Evolutionary conservation across 1,140 invertebrate genomes (phyloP).

Genomic region (Sarcophaga peregrina): DNA sequence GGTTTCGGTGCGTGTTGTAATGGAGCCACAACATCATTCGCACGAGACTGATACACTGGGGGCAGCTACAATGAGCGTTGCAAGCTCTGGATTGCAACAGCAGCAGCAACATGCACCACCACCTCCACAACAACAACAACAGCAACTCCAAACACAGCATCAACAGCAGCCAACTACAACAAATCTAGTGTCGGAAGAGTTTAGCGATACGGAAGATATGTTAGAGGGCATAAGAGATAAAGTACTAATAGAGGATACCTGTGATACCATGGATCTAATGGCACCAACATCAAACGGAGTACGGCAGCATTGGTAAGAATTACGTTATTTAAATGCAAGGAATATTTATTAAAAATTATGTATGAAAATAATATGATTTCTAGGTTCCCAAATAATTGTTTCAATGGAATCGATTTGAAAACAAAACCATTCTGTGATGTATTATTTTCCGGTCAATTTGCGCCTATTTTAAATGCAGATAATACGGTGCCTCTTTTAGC

Average conservation of each 20-base stretch:
- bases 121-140: neutral
- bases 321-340: too few relatives aligned
- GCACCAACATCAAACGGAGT: conserved; percentile 58
- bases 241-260: conserved; percentile 64
- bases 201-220: conserved; percentile 84
- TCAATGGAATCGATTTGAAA: conserved; percentile 53
- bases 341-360: neutral
- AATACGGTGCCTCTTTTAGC: conserved; percentile 15
- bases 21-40: neutral
- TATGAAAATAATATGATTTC: neutral
- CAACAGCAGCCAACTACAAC: neutral
- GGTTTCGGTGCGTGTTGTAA: conserved; percentile 44
- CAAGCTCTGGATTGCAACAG: neutral
- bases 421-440: conserved; percentile 42
- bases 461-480: conserved; percentile 38
- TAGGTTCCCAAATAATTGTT: conserved; percentile 61
- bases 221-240: conserved; percentile 80
- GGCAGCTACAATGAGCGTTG: neutral
- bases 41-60: neutral
- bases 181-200: conserved; percentile 68
- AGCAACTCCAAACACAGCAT: neutral
- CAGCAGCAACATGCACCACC: neutral
- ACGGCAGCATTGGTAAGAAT: conserved; percentile 49
- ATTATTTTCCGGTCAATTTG: conserved; percentile 37
- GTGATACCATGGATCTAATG: conserved; percentile 59